phyloP scores from a whole-genome alignment of 2,113 vertebrate species.

The Gavia stellata region DNA sequence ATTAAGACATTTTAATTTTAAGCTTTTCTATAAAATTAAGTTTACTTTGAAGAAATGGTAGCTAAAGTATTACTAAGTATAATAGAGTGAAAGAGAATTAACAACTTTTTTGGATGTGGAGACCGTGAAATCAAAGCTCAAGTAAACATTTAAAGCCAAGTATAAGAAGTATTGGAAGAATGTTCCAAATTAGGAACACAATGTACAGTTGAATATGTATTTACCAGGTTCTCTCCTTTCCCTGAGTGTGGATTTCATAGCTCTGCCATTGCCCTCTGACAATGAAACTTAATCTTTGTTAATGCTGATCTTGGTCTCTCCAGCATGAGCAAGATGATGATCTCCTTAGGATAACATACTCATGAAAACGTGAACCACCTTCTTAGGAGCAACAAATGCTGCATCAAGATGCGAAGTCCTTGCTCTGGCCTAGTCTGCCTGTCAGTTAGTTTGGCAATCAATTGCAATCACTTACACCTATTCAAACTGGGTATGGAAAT shows the following conservation, averaged over 20 bases:
- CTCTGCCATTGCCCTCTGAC: neutral
- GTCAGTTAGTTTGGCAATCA: fast-evolving
- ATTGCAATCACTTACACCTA: fast-evolving
- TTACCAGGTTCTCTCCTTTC: neutral
- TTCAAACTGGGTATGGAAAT: no score
- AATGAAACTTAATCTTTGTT: neutral
- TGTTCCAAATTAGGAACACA: neutral
- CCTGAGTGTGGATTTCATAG: neutral
- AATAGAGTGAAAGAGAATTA: neutral
- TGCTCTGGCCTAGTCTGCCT: neutral
- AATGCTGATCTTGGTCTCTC: neutral
- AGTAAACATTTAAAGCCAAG: neutral
- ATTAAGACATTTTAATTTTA: neutral
- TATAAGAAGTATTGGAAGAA: neutral
- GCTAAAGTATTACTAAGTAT: neutral
- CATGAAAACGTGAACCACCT: neutral
- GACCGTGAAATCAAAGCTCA: neutral
- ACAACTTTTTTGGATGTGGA: neutral
- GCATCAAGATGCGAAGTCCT: neutral
- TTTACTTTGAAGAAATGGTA: neutral
- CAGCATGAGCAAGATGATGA: neutral
- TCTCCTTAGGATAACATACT: neutral
- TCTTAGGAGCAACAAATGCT: neutral
- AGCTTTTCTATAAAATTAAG: neutral
- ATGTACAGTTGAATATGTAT: neutral